These are phyloP conservation scores for Cybosia mesomella DNA, from an alignment of 2,888 invertebrate species.

Conservation along the genomic window DNA sequence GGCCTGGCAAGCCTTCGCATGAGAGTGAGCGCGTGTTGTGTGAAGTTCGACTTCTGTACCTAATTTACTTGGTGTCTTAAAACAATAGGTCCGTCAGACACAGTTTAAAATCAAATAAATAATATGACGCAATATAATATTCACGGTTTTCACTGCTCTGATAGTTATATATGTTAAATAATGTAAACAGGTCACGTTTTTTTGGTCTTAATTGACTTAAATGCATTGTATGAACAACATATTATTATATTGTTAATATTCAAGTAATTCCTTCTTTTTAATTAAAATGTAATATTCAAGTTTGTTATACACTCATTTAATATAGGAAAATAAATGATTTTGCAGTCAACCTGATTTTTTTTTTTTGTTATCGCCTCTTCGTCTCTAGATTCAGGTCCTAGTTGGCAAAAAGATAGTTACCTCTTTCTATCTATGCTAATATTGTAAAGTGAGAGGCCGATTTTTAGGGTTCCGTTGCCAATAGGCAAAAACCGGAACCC, in stretches of 20 bases:
- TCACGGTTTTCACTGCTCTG: constrained; percentile 43
- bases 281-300: background rate
- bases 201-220: constrained; percentile 29
- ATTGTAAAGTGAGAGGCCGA: too few relatives aligned
- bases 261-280: constrained; percentile 6
- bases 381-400: background rate
- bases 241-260: background rate
- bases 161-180: constrained; percentile 39
- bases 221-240: constrained; percentile 24
- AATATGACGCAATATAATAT: constrained; percentile 37
- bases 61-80: background rate
- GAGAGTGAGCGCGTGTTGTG: background rate
- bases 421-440: too few relatives aligned
- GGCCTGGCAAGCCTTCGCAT: background rate
- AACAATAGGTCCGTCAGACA: background rate
- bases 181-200: constrained; percentile 39
- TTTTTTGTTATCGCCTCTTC: background rate
- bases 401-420: background rate
- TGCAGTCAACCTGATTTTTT: background rate
- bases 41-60: background rate
- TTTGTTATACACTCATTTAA: background rate
- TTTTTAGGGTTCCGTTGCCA: too few relatives aligned
- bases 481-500: too few relatives aligned
- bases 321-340: background rate
- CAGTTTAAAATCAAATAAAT: constrained; percentile 27